Percentiles rank a stretch among this genome's conserved stretches.
phyloP scores from a whole-genome alignment of 2,113 vertebrate genomes.

The Eublepharis macularius region DNA sequence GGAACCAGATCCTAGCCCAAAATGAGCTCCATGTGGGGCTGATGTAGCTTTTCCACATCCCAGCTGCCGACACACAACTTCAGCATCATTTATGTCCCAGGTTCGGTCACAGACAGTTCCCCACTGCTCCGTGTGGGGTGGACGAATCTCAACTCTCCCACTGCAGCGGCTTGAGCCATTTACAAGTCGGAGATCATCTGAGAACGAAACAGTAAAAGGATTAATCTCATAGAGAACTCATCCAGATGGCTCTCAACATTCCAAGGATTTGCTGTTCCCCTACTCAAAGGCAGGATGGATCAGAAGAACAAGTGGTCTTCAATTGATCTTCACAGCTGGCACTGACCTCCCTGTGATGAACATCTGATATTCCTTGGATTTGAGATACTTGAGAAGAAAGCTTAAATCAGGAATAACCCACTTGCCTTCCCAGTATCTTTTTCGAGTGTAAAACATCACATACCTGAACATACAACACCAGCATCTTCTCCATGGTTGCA shows the following conservation, averaged over 20 bases:
- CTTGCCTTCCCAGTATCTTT: too few relatives aligned
- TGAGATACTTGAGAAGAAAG: too few relatives aligned
- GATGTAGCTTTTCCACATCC: not conserved
- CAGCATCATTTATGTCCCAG: slow-evolving; percentile 5
- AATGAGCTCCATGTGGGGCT: not conserved
- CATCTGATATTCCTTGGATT: too few relatives aligned
- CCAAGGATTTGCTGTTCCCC: too few relatives aligned
- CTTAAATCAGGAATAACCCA: too few relatives aligned
- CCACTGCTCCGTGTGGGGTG: not conserved
- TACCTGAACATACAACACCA: slow-evolving; percentile 65
- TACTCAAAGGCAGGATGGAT: too few relatives aligned
- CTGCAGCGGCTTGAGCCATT: not conserved
- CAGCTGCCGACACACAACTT: not conserved
- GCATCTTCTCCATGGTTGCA: slow-evolving; percentile 62
- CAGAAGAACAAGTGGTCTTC: too few relatives aligned
- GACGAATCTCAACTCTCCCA: slow-evolving; percentile 7
- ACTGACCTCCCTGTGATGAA: too few relatives aligned
- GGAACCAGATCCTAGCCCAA: not conserved
- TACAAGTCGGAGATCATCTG: not conserved
- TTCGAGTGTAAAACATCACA: too few relatives aligned
- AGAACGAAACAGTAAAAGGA: not conserved
- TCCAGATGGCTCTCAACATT: too few relatives aligned
- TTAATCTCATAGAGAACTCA: too few relatives aligned
- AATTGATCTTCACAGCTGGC: too few relatives aligned
- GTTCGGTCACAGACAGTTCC: slow-evolving; percentile 1